Conservation (phyloP, 2,113 vertebrate genomes). For the Pelusios castaneus region DNA sequence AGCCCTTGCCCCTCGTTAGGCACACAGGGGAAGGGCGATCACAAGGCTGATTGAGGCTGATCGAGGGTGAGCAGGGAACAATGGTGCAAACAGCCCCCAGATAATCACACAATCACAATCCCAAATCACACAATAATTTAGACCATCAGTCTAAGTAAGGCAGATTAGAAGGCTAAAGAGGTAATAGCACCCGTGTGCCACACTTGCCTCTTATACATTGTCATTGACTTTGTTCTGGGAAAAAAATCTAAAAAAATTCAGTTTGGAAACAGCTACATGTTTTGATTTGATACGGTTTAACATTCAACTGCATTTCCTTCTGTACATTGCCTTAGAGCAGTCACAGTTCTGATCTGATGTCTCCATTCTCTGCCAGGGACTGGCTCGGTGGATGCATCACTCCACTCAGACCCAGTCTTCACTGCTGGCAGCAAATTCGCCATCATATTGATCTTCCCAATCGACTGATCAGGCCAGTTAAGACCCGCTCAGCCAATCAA, state of each 20-base stretch:
- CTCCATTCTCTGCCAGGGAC: not conserved
- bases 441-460: no score
- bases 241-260: not conserved
- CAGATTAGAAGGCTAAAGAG: not conserved
- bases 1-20: no score
- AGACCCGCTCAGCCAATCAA: no score
- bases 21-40: no score
- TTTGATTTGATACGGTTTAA: not conserved
- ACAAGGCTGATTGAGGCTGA: no score
- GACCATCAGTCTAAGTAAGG: not conserved
- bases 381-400: not conserved
- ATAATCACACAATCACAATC: no score
- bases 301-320: not conserved
- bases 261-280: not conserved
- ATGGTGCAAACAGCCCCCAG: no score
- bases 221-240: not conserved
- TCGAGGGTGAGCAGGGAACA: no score
- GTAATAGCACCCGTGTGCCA: not conserved
- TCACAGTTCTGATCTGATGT: not conserved
- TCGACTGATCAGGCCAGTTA: no score
- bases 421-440: no score
- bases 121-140: no score
- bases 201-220: fast-evolving
- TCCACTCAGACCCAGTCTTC: not conserved
- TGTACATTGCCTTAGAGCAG: not conserved